Evolutionary conservation across 1,140 invertebrate species (phyloP).

Genomic region (Fopius arisanus): DNA sequence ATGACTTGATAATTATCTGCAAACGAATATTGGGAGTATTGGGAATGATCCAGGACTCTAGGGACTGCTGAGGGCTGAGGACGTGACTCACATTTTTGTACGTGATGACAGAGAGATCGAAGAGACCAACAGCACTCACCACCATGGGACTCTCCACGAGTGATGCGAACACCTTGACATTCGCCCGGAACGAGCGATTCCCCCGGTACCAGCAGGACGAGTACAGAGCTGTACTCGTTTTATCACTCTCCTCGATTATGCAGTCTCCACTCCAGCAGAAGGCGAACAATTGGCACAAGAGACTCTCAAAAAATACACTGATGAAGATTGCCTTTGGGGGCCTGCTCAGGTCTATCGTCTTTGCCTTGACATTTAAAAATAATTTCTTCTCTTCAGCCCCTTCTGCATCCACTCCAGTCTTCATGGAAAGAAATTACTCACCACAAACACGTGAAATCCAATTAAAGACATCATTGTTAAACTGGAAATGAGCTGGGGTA

Average conservation of each 20-base stretch:
- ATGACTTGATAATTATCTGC: no score
- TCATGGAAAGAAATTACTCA: background rate
- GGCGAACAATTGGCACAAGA: background rate
- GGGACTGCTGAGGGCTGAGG: background rate
- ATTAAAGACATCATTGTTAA: background rate
- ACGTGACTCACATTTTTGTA: background rate
- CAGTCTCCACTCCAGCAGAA: background rate
- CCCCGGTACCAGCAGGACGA: background rate
- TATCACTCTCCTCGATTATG: background rate
- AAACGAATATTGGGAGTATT: no score
- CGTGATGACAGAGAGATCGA: background rate
- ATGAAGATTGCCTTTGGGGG: background rate
- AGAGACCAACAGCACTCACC: background rate
- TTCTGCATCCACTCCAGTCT: background rate
- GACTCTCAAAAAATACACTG: background rate
- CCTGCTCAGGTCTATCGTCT: background rate
- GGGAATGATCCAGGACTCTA: no score
- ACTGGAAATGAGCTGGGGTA: background rate
- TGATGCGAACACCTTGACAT: background rate
- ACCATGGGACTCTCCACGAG: background rate
- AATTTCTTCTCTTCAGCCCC: no score
- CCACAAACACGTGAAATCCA: background rate
- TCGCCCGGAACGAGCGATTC: background rate
- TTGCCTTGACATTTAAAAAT: no score
- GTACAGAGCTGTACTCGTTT: background rate